phyloP scores from a whole-genome alignment of 2,888 invertebrate genomes.

The Macrophya alboannulata region DNA sequence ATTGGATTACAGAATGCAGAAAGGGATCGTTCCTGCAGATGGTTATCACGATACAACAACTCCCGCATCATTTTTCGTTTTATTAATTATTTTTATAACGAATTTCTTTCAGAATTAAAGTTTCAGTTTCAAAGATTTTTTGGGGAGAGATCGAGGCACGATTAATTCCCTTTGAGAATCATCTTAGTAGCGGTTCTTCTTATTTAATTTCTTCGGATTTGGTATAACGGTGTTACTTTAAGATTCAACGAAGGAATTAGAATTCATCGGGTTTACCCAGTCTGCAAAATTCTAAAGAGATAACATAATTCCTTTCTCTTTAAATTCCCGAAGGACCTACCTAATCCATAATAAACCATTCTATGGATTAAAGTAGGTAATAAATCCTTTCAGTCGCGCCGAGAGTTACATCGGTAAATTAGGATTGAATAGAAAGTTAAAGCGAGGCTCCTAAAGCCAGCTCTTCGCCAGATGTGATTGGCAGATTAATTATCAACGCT shows the following conservation, averaged over 20 bases:
- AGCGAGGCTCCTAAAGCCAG: background rate
- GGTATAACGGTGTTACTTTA: background rate
- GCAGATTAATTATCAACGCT: slow-evolving; percentile 30
- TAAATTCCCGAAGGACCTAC: background rate
- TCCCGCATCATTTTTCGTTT: background rate
- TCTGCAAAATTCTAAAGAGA: background rate
- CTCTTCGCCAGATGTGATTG: slow-evolving; percentile 21
- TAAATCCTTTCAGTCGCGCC: background rate
- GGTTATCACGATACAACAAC: background rate
- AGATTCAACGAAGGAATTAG: slow-evolving; percentile 3
- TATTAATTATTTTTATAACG: background rate
- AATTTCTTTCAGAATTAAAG: background rate
- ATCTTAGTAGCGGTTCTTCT: too few relatives aligned
- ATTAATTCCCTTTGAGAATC: too few relatives aligned
- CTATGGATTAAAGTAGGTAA: background rate
- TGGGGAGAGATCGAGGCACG: background rate
- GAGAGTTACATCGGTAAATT: background rate
- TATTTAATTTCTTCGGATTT: too few relatives aligned
- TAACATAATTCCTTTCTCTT: background rate
- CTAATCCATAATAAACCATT: background rate
- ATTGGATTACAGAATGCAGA: background rate
- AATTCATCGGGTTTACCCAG: background rate
- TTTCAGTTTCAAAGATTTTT: background rate
- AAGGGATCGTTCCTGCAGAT: background rate
- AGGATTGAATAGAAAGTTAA: background rate